Base-by-base conservation (phyloP, 2,113 vertebrate genomes). In the Sminthopsis crassicaudata region DNA sequence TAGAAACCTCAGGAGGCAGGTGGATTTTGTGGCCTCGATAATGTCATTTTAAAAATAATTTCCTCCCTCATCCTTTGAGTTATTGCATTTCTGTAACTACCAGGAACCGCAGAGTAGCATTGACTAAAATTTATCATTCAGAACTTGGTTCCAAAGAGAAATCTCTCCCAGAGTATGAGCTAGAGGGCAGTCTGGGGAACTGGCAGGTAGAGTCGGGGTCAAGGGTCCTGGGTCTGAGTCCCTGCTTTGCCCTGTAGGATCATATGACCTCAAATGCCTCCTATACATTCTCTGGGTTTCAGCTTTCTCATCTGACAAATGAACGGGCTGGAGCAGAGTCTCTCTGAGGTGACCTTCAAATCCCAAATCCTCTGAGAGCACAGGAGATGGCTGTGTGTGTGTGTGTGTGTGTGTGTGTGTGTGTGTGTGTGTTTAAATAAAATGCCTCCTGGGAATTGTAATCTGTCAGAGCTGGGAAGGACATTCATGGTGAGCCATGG, bases 81-180 rank as follows among this genome's bases (percentile, higher is more conserved):
- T 46, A 88, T 90, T 95, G 60, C n/a, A 55, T 90, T 94, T 95
- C 8, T 94, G 92, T 27, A 97, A 97, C 42, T 94, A 50, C 30
- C 26, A 2, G 2, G 1, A 96, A 90, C 51, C 91, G 60, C 25
- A 94, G 46, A 36, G 91, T 36, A 60, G 94, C 60, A 92, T 42
- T 95, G 92, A 92, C 90, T 90, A 93, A 10, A 53, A 52, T 2
- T 42, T 57, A 91, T 92, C 54, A 52, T 89, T 84, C 94, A 95
- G 57, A 60, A 91, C 57, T 12, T 95, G 92, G 90, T 92, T 46
- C 22, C 60, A 50, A 12, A 95, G 55, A 19, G 46, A 97, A 98
- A 96, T 96, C 57, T 30, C 95, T 95, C n/a, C 67, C 42, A 19
- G n/a, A 84, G 22, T 84, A 42, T 42, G 67, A 84, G n/a, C n/a